Evolutionary conservation across 2,888 invertebrate species (phyloP).

Genomic region (Stenoptilia bipunctidactyla): DNA sequence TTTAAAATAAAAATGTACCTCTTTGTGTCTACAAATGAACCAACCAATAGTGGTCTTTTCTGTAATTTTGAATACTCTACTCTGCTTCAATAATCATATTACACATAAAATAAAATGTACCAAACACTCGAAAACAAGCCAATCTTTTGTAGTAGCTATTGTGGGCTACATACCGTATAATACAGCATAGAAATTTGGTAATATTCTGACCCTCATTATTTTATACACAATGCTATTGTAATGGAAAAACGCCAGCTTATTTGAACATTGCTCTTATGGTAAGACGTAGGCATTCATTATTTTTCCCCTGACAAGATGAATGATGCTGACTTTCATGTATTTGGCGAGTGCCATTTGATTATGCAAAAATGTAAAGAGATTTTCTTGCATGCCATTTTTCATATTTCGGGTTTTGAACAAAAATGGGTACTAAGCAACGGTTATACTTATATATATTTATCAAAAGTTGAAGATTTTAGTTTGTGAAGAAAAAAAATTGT

Average conservation of each 20-base stretch:
- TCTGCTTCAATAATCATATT: no score
- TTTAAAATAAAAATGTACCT: no score
- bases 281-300: background rate
- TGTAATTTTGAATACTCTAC: no score
- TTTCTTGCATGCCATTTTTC: background rate
- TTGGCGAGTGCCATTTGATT: conserved; percentile 6
- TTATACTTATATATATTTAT: no score
- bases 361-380: background rate
- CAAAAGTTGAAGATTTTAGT: no score
- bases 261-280: conserved; percentile 4
- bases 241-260: conserved; percentile 25
- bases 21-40: no score
- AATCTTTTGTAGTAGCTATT: conserved; percentile 23
- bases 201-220: conserved; percentile 30
- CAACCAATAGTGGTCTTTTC: no score
- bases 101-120: no score
- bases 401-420: no score
- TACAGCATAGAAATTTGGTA: conserved; percentile 19
- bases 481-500: no score
- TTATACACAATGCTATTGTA: conserved; percentile 23
- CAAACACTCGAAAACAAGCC: no score
- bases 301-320: background rate
- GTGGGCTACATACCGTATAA: conserved; percentile 22
- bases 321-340: background rate
- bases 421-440: no score